Evolutionary conservation across 2,888 invertebrate species (phyloP).

Genomic region (Cosmia pyralina): DNA sequence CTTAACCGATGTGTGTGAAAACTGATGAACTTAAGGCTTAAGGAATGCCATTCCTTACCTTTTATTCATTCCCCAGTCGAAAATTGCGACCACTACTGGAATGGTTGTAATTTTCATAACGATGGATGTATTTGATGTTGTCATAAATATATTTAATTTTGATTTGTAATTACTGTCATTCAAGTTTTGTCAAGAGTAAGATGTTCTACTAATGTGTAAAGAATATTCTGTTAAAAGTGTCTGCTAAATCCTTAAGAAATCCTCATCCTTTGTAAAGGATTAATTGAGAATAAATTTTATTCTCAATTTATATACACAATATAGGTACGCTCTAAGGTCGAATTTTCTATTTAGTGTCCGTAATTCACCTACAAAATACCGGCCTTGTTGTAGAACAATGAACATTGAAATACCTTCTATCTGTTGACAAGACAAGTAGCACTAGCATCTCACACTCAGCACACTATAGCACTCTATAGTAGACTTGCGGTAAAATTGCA

Average conservation of each 20-base stretch:
- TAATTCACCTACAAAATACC: neutral
- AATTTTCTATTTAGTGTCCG: neutral
- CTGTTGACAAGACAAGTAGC: neutral
- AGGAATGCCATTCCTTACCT: neutral
- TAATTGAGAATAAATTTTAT: neutral
- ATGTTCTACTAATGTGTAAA: neutral
- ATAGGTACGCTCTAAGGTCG: neutral
- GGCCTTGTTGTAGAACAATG: conserved; percentile 6
- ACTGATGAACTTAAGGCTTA: neutral
- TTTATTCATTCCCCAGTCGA: neutral
- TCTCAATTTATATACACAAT: neutral
- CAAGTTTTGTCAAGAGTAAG: neutral
- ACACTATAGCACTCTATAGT: too few species aligned
- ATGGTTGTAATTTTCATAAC: neutral
- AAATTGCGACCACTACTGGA: neutral
- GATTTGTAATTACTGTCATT: neutral
- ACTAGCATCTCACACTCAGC: too few species aligned
- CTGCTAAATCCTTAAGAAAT: neutral
- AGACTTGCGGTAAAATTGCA: neutral
- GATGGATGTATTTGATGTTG: neutral
- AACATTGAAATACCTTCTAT: neutral
- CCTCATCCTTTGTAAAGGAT: neutral
- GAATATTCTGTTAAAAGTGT: neutral
- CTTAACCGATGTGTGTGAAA: neutral
- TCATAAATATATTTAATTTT: neutral